Evolutionary conservation across 1,140 invertebrate species (phyloP), one percentile per base, ranked within the genome.

Genomic region (Dendroctonus ponderosae): DNA sequence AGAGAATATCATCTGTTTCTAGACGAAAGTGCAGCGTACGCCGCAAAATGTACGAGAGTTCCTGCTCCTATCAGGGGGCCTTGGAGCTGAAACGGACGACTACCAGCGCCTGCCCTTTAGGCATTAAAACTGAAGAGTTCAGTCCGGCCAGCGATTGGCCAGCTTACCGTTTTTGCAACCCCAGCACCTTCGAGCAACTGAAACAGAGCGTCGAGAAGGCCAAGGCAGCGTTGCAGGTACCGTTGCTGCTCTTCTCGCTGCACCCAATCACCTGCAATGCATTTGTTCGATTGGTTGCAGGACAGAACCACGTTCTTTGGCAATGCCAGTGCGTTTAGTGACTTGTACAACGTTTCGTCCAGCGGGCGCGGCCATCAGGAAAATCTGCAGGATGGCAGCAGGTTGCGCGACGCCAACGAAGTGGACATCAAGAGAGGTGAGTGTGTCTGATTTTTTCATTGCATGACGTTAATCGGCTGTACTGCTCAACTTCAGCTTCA

Each of bases 171-270:
- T 87, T 91, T 60, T 83, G 82, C 71, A 87, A 89, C 76, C 87
- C 88, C 62, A 89, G 87, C 66, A 93, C 91, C 9, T 93, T 93
- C 81, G 91, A 93, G 76, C 91, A 93, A 75, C 82, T 93, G 14
- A 94, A 93, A 72, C 91, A 94, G 74, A 92, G 90, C 72, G 91
- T 93, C 37, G 91, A 93, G 76, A 93, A 93, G 77, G 91, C 91
- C 8, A 94, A 94, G 76, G 91, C 91, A 6, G 91, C 90, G 0
- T 79, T 93, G 49, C 86, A 87, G 77, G 85, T 78, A 72, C 65
- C 8, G 7, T 12, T 46, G 9, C 44, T 46, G 12, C 9, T 11
- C 44, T 46, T 46, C 3, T 26, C 26, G 1, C 3, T 26, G 1
- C 26, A 26, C 26, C 26, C 26, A 26, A 26, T 3, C 26, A 26